Evolutionary conservation across 2,113 vertebrate species (phyloP), one percentile per base, ranked within the genome.

Genomic region (Crypturellus undulatus): DNA sequence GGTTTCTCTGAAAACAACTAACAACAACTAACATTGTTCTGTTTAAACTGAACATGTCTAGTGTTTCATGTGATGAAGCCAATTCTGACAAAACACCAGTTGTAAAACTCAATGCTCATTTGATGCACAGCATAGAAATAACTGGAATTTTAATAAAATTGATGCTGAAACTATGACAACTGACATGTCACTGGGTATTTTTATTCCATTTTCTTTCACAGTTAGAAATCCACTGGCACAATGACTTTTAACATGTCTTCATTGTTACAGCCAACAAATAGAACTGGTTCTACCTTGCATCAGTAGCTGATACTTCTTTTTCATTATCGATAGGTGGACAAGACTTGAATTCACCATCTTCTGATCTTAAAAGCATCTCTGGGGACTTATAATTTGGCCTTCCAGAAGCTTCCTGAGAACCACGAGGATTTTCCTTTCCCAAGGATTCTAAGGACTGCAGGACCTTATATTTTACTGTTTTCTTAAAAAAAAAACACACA

Each of bases 211-310:
- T 67, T 30, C 10, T 60, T 47, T 82, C 10, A 38, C 32, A 68
- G 20, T 47, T 20, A 36, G 43, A 82, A 87, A 63, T 67, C 24
- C 51, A 45, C 8, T 22, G 24, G 18, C 16, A 79, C 5, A 6
- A 20, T 1, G 0, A 68, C 11, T 78, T 63, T 69, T 25, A 51
- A 92, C 92, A 75, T 26, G 26, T 11, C 56, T 56, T 10, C 12
- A 60, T 7, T 63, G 36, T 77, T 67, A 88, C 32, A 87, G 52
- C 63, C 12, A 89, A 36, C 76, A 86, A 91, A 73, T 20, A 73
- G 77, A 87, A 92, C 10, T 15, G 91, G 62, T 5, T 40, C 97
- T 97, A 98, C 98, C 87, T 36, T 24, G 28, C 2, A 69, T 81
- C 49, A 94, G 79, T 22, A 91, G 62, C 4, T 49, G 79, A 90